A percentile compares a stretch with the other conserved stretches of the same genome.
Evolutionary conservation across 1,140 invertebrate genomes (phyloP).

Genomic region (Melitaea cinxia): DNA sequence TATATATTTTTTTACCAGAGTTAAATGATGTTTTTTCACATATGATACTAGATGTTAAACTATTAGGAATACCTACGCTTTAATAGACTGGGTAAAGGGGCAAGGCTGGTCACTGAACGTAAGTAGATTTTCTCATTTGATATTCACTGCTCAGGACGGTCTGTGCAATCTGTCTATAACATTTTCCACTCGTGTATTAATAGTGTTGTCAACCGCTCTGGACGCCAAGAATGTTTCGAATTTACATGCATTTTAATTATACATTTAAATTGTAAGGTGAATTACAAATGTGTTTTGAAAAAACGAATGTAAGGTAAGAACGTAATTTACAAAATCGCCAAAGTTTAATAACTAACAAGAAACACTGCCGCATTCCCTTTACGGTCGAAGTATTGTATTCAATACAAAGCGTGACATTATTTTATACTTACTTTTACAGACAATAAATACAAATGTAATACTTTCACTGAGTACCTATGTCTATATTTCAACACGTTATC

Average conservation of each 20-base stretch:
- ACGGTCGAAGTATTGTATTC: conserved; percentile 26
- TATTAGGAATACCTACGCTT: conserved; percentile 20
- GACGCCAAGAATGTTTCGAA: conserved; percentile 26
- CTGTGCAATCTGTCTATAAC: conserved; percentile 35
- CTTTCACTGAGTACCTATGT: conserved; percentile 6
- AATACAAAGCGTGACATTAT: conserved; percentile 25
- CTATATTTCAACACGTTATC: neutral
- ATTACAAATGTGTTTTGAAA: conserved; percentile 10
- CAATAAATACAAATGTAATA: neutral
- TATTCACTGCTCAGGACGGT: conserved; percentile 36
- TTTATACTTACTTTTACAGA: conserved; percentile 11
- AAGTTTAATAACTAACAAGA: conserved; percentile 7
- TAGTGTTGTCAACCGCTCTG: conserved; percentile 33
- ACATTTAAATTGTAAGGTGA: neutral
- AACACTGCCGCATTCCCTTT: conserved; percentile 32
- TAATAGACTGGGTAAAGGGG: conserved; percentile 35
- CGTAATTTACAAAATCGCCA: conserved; percentile 5
- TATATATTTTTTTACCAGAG: too few relatives aligned
- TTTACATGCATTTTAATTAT: neutral
- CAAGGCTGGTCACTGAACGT: conserved; percentile 46
- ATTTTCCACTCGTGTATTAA: conserved; percentile 36
- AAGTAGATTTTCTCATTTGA: conserved; percentile 49
- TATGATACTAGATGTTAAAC: neutral
- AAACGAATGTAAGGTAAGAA: conserved; percentile 33
- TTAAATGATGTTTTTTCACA: neutral